Percentiles rank a stretch among this genome's conserved stretches.
phyloP scores from a whole-genome alignment of 23 tunicate genomes.

The Diplosoma virens region DNA sequence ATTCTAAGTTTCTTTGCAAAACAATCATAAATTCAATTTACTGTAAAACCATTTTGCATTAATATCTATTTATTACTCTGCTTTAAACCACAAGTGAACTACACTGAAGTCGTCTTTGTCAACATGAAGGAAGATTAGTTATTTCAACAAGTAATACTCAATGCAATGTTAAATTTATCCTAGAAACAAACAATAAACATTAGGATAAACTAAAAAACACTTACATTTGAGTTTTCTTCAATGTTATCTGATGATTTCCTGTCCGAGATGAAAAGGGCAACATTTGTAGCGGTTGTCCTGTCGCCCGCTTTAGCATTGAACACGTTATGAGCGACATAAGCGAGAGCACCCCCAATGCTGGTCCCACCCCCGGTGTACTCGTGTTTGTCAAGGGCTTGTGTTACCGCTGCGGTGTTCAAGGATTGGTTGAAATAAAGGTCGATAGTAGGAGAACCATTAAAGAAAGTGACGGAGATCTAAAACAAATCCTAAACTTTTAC shows the following conservation, averaged over 20 bases:
- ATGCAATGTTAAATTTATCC: neutral
- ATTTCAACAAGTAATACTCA: too few species aligned
- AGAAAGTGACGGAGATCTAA: neutral
- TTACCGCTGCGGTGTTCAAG: neutral
- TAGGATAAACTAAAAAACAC: neutral
- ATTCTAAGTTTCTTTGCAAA: too few species aligned
- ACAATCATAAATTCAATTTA: too few species aligned
- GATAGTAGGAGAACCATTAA: neutral
- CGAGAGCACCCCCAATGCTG: neutral
- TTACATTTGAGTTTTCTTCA: neutral
- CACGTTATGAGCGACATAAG: neutral
- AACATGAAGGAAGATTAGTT: too few species aligned
- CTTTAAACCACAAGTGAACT: too few species aligned
- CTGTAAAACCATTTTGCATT: too few species aligned
- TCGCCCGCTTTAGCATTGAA: neutral
- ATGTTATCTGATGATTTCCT: neutral
- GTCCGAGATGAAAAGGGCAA: neutral
- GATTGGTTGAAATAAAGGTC: neutral
- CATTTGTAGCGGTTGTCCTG: neutral
- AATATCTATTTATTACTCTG: too few species aligned
- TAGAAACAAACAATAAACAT: too few species aligned
- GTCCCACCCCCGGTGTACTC: neutral
- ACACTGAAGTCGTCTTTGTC: too few species aligned
- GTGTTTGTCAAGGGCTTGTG: neutral
- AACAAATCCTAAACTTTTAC: too few species aligned